A percentile compares a stretch with the other conserved stretches of the same genome.
Conservation (phyloP, 2,113 vertebrate genomes). For the Toxotes jaculatrix region DNA sequence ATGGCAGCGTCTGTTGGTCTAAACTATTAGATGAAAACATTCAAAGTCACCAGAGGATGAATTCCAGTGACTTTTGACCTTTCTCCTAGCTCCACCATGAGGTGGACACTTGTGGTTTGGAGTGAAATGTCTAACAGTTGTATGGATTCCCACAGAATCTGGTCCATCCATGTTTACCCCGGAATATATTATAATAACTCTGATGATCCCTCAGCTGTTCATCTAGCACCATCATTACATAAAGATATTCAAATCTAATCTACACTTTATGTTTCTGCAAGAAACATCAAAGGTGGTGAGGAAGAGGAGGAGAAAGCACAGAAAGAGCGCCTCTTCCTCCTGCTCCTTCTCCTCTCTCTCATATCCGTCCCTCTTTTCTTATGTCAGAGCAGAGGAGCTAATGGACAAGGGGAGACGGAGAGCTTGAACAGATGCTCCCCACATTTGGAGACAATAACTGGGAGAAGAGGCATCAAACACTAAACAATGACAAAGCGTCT, state of each 20-base stretch:
- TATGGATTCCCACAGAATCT: neutral
- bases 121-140: too few relatives aligned
- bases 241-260: too few relatives aligned
- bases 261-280: too few relatives aligned
- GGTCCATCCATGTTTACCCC: neutral
- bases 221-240: too few relatives aligned
- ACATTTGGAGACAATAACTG: slow-evolving; percentile 71
- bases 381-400: slow-evolving; percentile 24
- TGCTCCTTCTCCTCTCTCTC: neutral
- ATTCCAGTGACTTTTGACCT: too few relatives aligned
- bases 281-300: neutral
- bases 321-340: neutral
- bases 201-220: too few relatives aligned
- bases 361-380: neutral
- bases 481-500: slow-evolving; percentile 46
- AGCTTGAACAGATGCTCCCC: slow-evolving; percentile 69
- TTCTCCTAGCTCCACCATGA: too few relatives aligned
- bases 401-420: neutral
- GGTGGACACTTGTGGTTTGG: too few relatives aligned
- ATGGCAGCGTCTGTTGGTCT: too few relatives aligned
- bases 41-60: too few relatives aligned
- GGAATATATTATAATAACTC: neutral
- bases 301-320: neutral
- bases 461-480: slow-evolving; percentile 62
- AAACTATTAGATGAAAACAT: too few relatives aligned